phyloP scores from a whole-genome alignment of 2,888 invertebrate species.

The Caradrina kadenii region DNA sequence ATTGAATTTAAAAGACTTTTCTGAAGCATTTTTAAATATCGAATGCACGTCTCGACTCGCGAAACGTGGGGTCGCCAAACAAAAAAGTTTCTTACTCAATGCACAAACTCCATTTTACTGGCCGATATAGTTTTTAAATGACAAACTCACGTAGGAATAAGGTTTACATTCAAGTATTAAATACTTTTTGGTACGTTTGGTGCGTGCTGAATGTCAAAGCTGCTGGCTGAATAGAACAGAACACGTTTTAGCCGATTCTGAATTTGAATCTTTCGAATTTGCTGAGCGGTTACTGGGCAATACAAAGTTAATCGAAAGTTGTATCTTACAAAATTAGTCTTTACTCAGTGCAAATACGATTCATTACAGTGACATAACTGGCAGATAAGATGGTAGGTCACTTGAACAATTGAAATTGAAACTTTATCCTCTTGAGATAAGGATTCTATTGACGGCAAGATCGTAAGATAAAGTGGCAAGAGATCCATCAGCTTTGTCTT shows the following conservation, averaged over 20 bases:
- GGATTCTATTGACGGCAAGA: slow-evolving; percentile 28
- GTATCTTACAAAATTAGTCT: slow-evolving; percentile 34
- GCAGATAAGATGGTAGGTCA: slow-evolving; percentile 26
- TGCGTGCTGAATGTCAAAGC: slow-evolving; percentile 77
- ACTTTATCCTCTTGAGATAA: slow-evolving; percentile 42
- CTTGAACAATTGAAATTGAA: slow-evolving; percentile 40
- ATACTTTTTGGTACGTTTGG: slow-evolving; percentile 71
- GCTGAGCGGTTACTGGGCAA: slow-evolving; percentile 60
- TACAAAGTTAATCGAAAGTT: slow-evolving; percentile 33
- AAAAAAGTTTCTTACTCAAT: slow-evolving; percentile 73
- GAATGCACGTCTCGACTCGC: slow-evolving; percentile 81
- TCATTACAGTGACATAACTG: slow-evolving; percentile 12
- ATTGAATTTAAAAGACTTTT: slow-evolving; percentile 88
- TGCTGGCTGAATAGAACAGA: slow-evolving; percentile 78
- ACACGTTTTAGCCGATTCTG: slow-evolving; percentile 83
- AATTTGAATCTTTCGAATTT: slow-evolving; percentile 73
- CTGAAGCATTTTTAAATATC: slow-evolving; percentile 86
- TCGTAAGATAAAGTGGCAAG: slow-evolving; percentile 33
- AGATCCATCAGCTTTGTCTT: slow-evolving; percentile 50
- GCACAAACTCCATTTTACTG: slow-evolving; percentile 60
- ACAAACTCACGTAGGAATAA: slow-evolving; percentile 76
- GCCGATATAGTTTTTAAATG: slow-evolving; percentile 69
- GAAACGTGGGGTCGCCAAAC: slow-evolving; percentile 72
- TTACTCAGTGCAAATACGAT: slow-evolving; percentile 37
- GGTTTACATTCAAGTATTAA: slow-evolving; percentile 78